These are phyloP conservation scores for Vanessa atalanta DNA, from an alignment of 1,140 invertebrate genomes.

Conservation along the genomic window DNA sequence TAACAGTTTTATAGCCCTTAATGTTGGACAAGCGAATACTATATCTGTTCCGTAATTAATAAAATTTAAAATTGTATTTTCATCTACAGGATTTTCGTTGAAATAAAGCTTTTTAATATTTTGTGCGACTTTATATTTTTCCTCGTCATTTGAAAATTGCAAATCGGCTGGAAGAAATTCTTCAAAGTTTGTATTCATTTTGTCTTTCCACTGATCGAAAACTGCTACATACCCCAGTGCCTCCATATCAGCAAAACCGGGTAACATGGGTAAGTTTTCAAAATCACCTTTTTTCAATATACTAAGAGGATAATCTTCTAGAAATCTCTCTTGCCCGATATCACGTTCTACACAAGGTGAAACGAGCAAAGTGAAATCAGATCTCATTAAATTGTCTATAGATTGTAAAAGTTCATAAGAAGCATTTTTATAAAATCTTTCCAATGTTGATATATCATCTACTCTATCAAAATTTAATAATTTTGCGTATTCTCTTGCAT, in stretches of 20 bases:
- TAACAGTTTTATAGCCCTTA: slow-evolving; percentile 47
- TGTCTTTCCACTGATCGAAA: slow-evolving; percentile 52
- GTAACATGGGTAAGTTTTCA: slow-evolving; percentile 51
- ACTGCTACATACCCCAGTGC: slow-evolving; percentile 43
- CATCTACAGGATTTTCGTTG: slow-evolving; percentile 37
- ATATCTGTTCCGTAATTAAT: slow-evolving; percentile 58
- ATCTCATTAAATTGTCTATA: slow-evolving; percentile 23
- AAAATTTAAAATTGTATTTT: slow-evolving; percentile 48
- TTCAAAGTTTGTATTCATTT: slow-evolving; percentile 62
- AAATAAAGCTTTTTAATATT: slow-evolving; percentile 53
- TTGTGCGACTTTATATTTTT: slow-evolving; percentile 42
- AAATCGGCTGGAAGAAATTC: slow-evolving; percentile 58
- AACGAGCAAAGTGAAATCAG: slow-evolving; percentile 46
- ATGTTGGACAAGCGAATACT: slow-evolving; percentile 48
- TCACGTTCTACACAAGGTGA: slow-evolving; percentile 61
- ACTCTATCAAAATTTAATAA: slow-evolving; percentile 43
- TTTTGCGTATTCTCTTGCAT: slow-evolving; percentile 52
- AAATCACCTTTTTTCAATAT: slow-evolving; percentile 55
- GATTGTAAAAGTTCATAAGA: slow-evolving; percentile 47
- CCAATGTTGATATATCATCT: slow-evolving; percentile 48
- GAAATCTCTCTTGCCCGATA: slow-evolving; percentile 51
- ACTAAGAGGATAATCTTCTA: slow-evolving; percentile 51
- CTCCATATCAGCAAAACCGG: slow-evolving; percentile 60
- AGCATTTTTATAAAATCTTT: slow-evolving; percentile 58
- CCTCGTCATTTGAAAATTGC: slow-evolving; percentile 44